Evolutionary conservation across 2,797 vertebrate genomes (phyloP).

Genomic region (Esox masquinongy): DNA sequence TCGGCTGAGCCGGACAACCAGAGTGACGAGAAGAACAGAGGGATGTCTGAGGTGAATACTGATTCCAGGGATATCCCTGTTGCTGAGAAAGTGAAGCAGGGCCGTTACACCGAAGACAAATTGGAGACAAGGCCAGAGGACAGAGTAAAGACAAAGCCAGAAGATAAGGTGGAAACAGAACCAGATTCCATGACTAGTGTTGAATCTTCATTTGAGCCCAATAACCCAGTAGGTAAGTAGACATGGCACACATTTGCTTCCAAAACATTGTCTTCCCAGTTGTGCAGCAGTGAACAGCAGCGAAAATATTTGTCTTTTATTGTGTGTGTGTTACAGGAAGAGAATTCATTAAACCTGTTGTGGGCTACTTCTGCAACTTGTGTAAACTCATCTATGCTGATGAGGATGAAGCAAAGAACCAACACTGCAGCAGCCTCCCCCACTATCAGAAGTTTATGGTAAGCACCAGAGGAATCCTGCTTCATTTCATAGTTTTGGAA

Average conservation of each 20-base stretch:
- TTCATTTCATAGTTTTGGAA: background rate
- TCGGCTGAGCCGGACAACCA: background rate
- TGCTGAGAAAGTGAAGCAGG: conserved; percentile 21
- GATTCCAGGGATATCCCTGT: background rate
- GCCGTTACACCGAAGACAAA: background rate
- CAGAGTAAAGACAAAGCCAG: background rate
- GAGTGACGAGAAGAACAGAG: background rate
- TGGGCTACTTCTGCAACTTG: conserved; percentile 73
- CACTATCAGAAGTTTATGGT: conserved; percentile 70
- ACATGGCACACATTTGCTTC: background rate
- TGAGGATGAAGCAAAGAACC: conserved; percentile 71
- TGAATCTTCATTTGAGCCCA: conserved; percentile 23
- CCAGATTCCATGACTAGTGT: background rate
- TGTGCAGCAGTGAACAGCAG: background rate
- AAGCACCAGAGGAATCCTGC: background rate
- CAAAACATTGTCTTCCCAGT: background rate
- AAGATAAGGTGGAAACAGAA: background rate
- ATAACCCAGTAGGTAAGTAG: conserved; percentile 65
- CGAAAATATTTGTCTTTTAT: background rate
- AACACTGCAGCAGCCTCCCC: conserved; percentile 70
- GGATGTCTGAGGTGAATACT: background rate
- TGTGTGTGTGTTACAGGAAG: conserved; percentile 51
- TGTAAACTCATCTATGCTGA: conserved; percentile 72
- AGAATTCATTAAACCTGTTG: conserved; percentile 70
- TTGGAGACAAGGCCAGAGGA: background rate